phyloP scores from a whole-genome alignment of 1,140 invertebrate species.

The Luehdorfia chinensis region DNA sequence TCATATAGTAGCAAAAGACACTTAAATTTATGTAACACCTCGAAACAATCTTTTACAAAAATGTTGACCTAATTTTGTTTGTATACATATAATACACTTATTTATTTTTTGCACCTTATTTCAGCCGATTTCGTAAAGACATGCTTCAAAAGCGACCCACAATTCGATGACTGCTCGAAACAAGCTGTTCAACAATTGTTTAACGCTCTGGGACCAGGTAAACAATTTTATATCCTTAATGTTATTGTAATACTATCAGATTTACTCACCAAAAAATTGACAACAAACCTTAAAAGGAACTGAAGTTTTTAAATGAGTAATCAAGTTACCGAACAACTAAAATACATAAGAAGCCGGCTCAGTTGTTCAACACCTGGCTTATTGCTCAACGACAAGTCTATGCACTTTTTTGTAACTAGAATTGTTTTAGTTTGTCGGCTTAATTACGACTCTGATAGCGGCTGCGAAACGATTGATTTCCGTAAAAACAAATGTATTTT shows the following conservation, averaged over 20 bases:
- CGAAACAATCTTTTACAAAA: too few species aligned
- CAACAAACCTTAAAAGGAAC: too few species aligned
- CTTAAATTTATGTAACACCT: too few species aligned
- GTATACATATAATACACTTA: too few species aligned
- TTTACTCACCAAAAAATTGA: slow-evolving; percentile 22
- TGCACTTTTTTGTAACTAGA: slow-evolving; percentile 23
- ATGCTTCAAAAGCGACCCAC: slow-evolving; percentile 79
- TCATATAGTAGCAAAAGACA: too few species aligned
- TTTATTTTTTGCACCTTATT: slow-evolving; percentile 42
- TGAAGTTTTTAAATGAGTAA: slow-evolving; percentile 20
- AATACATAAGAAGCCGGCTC: slow-evolving; percentile 37
- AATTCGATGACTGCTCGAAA: slow-evolving; percentile 81
- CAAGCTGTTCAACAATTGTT: slow-evolving; percentile 81
- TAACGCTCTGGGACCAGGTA: slow-evolving; percentile 78
- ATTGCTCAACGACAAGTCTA: slow-evolving; percentile 42
- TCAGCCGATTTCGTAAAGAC: slow-evolving; percentile 82
- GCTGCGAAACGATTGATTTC: too few species aligned
- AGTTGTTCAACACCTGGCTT: slow-evolving; percentile 39
- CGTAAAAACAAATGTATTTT: too few species aligned
- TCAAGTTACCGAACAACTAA: slow-evolving; percentile 27
- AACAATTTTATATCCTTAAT: slow-evolving; percentile 6
- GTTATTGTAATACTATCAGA: slow-evolving; percentile 26
- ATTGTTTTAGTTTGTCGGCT: too few species aligned
- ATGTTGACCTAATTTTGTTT: too few species aligned
- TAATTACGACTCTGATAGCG: too few species aligned